Conservation (phyloP, 2,113 vertebrate genomes). For the Rhombomys opimus region DNA sequence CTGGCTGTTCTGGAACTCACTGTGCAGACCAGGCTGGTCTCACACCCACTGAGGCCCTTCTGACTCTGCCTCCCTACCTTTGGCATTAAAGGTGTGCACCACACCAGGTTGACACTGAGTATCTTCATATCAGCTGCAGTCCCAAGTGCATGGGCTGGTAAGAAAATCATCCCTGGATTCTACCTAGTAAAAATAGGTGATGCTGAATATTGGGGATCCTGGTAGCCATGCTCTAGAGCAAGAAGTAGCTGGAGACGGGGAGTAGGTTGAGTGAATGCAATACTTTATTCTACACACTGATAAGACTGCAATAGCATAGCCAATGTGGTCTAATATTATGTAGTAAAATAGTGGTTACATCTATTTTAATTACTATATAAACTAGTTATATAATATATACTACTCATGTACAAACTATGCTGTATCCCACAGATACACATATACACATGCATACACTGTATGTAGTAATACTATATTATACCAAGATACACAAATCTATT, state of each 20-base stretch:
- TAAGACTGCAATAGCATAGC: neutral
- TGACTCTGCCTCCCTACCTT: neutral
- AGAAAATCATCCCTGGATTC: neutral
- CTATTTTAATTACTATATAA: neutral
- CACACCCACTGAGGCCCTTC: neutral
- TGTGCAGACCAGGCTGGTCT: neutral
- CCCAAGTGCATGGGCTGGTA: neutral
- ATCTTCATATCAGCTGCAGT: neutral
- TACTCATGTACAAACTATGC: neutral
- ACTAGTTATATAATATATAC: conserved; percentile 27
- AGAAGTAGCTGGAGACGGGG: neutral
- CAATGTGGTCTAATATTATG: neutral
- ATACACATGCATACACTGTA: neutral
- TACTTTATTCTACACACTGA: neutral
- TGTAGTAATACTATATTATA: neutral
- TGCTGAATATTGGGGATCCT: neutral
- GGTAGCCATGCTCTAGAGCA: neutral
- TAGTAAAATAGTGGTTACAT: neutral
- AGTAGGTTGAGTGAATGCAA: neutral
- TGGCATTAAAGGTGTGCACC: neutral
- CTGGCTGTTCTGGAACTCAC: neutral
- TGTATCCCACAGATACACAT: neutral
- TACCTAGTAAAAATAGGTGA: neutral
- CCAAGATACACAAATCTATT: neutral
- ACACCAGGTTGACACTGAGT: neutral